Conservation (phyloP, 2,888 invertebrate species). For the Oithona nana region DNA sequence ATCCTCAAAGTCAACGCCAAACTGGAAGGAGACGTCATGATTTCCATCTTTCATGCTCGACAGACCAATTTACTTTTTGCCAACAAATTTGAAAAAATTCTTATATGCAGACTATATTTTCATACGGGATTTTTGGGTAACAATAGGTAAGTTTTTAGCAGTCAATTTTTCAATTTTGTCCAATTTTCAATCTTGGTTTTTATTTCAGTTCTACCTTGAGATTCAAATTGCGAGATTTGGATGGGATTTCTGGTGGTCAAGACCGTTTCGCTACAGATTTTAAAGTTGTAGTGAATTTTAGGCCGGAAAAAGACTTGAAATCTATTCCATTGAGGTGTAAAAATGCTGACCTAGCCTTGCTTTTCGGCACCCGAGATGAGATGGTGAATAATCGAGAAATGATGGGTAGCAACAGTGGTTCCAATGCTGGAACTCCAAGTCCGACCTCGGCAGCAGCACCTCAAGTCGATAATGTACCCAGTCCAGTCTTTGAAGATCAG, state of each 20-base stretch:
- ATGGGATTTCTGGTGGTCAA: background rate
- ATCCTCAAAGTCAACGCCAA: constrained; percentile 51
- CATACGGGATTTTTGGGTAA: constrained; percentile 59
- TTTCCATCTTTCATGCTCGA: constrained; percentile 64
- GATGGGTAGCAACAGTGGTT: too few relatives aligned
- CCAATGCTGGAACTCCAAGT: too few relatives aligned
- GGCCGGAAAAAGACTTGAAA: background rate
- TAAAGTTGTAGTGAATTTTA: background rate
- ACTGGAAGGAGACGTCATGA: constrained; percentile 64
- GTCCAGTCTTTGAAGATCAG: too few relatives aligned
- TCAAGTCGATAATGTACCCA: background rate
- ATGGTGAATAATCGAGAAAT: background rate
- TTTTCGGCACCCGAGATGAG: background rate
- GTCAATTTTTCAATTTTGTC: too few relatives aligned
- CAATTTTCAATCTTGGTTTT: too few relatives aligned
- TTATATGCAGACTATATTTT: constrained; percentile 68
- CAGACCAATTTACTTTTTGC: constrained; percentile 48
- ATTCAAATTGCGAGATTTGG: background rate
- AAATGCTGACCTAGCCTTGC: background rate
- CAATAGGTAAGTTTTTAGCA: too few relatives aligned
- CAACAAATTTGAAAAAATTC: constrained; percentile 32
- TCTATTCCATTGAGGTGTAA: background rate
- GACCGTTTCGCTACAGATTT: background rate
- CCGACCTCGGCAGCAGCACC: too few relatives aligned
- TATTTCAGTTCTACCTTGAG: background rate